Evolutionary conservation across 2,113 vertebrate species (phyloP).

Genomic region (Lanius collurio): DNA sequence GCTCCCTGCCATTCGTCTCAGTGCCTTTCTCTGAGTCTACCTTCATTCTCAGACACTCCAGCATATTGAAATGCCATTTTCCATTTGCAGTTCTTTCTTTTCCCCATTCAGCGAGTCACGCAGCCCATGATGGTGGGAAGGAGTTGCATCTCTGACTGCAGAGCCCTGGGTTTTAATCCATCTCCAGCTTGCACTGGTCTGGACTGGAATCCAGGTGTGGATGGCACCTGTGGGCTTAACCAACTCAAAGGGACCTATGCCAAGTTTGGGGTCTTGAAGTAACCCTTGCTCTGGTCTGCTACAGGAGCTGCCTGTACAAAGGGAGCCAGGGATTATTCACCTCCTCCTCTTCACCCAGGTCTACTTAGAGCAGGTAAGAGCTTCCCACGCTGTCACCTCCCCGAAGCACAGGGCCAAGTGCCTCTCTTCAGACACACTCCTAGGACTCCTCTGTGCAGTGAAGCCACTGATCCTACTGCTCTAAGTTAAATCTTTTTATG

Average conservation of each 20-base stretch:
- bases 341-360: not conserved
- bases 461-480: not conserved
- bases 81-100: not conserved
- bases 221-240: not conserved
- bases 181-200: not conserved
- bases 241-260: not conserved
- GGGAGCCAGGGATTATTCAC: not conserved
- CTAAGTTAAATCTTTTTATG: not conserved
- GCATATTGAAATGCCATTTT: slow-evolving; percentile 25
- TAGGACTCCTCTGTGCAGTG: not conserved
- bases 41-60: not conserved
- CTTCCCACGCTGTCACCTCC: not conserved
- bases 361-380: not conserved
- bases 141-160: not conserved
- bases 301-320: not conserved
- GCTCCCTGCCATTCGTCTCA: slow-evolving; percentile 7
- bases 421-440: not conserved
- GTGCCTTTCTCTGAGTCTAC: not conserved
- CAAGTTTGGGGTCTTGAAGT: accelerated
- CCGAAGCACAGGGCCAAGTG: not conserved
- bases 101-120: not conserved
- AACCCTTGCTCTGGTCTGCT: not conserved
- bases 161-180: not conserved
- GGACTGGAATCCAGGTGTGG: not conserved
- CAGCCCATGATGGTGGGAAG: not conserved